These are phyloP conservation scores for Calameuta pallipes DNA, from an alignment of 2,888 invertebrate species.

Conservation along the genomic window DNA sequence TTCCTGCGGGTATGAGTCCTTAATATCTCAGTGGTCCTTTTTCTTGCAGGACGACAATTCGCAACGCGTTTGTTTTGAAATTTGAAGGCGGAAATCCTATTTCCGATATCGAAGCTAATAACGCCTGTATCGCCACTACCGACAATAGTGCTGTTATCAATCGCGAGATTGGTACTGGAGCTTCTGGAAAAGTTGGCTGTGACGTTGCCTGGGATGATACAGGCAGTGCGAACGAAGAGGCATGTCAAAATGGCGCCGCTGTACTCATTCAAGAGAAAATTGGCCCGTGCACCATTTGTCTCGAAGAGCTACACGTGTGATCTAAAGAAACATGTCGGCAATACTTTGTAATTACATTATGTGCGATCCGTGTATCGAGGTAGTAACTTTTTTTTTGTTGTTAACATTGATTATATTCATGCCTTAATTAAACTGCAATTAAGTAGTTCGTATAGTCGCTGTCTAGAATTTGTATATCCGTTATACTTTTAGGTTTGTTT, in stretches of 20 bases:
- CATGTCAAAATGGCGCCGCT: conserved; percentile 43
- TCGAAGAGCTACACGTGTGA: conserved; percentile 71
- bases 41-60: conserved; percentile 69
- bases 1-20: background rate
- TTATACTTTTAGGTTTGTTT: conserved; percentile 33
- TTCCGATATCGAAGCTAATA: background rate
- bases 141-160: background rate
- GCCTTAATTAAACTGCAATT: background rate
- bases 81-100: conserved; percentile 25
- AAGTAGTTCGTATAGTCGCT: background rate
- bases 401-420: background rate
- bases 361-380: conserved; percentile 72
- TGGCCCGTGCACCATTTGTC: conserved; percentile 70
- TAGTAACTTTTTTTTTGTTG: conserved; percentile 46
- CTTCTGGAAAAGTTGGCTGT: conserved; percentile 25
- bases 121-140: background rate
- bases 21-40: conserved; percentile 8
- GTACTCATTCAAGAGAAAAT: conserved; percentile 49
- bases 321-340: conserved; percentile 70
- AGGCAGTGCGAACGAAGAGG: conserved; percentile 46
- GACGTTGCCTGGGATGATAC: background rate
- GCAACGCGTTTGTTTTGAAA: conserved; percentile 46
- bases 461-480: background rate
- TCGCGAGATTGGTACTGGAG: background rate
- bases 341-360: conserved; percentile 68